Percentiles rank a stretch among this genome's conserved stretches.
These are phyloP conservation scores for Sardinella longiceps DNA, from an alignment of 2,797 vertebrate genomes.

Conservation along the genomic window DNA sequence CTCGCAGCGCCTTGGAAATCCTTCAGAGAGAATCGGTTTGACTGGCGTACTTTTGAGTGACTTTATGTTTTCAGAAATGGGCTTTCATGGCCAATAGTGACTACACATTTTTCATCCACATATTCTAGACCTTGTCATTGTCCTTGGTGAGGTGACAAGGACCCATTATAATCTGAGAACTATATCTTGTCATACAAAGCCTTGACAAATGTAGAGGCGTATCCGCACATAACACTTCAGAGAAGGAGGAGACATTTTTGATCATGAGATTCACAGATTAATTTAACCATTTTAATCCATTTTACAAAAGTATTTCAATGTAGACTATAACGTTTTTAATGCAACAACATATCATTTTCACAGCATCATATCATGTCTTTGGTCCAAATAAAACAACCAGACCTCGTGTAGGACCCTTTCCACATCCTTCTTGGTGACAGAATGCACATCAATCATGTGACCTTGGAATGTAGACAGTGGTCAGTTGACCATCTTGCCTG, in stretches of 20 bases:
- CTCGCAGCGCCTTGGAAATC: neutral
- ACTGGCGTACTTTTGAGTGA: neutral
- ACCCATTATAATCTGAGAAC: neutral
- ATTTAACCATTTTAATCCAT: no score
- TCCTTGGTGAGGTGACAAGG: neutral
- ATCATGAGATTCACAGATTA: no score
- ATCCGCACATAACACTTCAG: neutral
- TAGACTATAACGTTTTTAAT: no score
- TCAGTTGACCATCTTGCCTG: neutral
- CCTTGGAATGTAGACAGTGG: neutral
- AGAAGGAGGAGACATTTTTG: no score
- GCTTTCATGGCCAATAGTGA: neutral
- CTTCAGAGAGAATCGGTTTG: neutral
- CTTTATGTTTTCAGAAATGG: neutral
- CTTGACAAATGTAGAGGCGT: neutral
- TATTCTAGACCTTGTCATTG: neutral
- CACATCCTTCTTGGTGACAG: neutral
- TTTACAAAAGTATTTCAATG: no score
- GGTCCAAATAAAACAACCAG: neutral
- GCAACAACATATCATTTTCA: neutral
- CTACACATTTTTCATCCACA: conserved; percentile 1
- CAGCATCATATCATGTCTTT: neutral
- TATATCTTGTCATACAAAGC: neutral
- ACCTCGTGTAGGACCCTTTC: neutral
- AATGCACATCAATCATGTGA: neutral